A percentile compares a stretch with the other conserved stretches of the same genome.
Conservation (phyloP, 2,797 vertebrate species). For the Helicolenus hilgendorfi region DNA sequence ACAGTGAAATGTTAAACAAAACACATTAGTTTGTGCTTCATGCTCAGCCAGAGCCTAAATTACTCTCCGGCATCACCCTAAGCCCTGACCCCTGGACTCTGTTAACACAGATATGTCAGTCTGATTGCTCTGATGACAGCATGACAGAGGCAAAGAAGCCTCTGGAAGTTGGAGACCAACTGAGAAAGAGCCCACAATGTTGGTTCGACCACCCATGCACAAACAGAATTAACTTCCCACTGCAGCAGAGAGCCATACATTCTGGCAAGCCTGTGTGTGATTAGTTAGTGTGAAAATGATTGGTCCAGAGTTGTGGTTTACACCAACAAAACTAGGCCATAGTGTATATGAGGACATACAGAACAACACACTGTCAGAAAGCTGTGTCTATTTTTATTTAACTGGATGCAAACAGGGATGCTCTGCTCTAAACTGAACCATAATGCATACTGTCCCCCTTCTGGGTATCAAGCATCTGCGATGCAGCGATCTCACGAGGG, state of each 20-base stretch:
- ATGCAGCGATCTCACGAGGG: slow-evolving; percentile 60
- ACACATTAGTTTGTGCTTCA: not conserved
- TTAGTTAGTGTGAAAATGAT: slow-evolving; percentile 1
- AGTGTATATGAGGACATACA: slow-evolving; percentile 3
- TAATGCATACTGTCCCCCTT: slow-evolving; percentile 43
- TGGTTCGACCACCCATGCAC: slow-evolving; percentile 18
- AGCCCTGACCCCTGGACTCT: slow-evolving; percentile 48
- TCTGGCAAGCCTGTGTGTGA: slow-evolving; percentile 6
- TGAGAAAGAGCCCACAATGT: not conserved
- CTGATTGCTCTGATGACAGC: slow-evolving; percentile 46
- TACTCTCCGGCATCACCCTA: slow-evolving; percentile 14
- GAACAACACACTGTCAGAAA: not conserved
- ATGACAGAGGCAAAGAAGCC: slow-evolving; percentile 37
- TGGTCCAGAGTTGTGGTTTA: not conserved
- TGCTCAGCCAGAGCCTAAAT: slow-evolving; percentile 20
- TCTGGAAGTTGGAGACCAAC: slow-evolving; percentile 32
- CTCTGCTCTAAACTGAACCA: slow-evolving; percentile 9
- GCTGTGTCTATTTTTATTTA: slow-evolving; percentile 33
- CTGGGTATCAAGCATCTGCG: slow-evolving; percentile 53
- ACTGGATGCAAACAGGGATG: slow-evolving; percentile 16
- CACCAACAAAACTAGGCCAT: slow-evolving; percentile 18
- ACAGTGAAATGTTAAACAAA: slow-evolving; percentile 30
- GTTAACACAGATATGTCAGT: slow-evolving; percentile 73
- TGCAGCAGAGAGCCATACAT: not conserved
- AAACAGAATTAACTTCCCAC: not conserved